These are phyloP conservation scores for Tipula vernalis DNA, from an alignment of 2,888 invertebrate genomes.

Conservation along the genomic window DNA sequence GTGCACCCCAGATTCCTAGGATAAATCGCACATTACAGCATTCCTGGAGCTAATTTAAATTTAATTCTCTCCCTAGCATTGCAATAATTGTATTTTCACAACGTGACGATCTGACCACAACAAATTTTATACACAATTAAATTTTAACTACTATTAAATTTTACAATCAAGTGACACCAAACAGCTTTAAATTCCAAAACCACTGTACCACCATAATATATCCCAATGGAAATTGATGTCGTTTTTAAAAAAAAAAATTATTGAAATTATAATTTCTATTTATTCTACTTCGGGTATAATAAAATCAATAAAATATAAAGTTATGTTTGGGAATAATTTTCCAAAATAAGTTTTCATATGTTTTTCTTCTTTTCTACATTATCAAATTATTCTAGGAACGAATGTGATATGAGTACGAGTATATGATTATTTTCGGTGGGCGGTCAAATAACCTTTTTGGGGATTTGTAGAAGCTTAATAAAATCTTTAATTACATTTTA, in stretches of 20 bases:
- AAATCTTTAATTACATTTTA: neutral
- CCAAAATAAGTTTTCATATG: neutral
- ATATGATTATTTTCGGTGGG: neutral
- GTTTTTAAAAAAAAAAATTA: neutral
- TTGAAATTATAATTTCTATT: neutral
- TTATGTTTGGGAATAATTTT: neutral
- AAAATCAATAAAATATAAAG: neutral
- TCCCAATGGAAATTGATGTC: neutral
- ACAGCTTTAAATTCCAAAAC: neutral
- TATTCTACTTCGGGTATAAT: neutral
- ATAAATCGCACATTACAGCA: too few relatives aligned
- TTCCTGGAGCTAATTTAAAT: too few relatives aligned
- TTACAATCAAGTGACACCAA: neutral
- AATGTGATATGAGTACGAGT: neutral
- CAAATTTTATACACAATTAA: neutral
- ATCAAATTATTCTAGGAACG: neutral
- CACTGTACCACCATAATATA: neutral
- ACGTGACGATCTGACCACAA: neutral
- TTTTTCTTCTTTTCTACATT: neutral
- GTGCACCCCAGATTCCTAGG: too few relatives aligned
- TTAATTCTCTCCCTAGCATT: too few relatives aligned
- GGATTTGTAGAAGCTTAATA: neutral
- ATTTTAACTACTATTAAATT: neutral
- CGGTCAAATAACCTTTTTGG: neutral
- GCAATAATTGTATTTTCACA: too few relatives aligned